These are phyloP conservation scores for Timema podura DNA, from an alignment of 2,888 invertebrate genomes.

Conservation along the genomic window DNA sequence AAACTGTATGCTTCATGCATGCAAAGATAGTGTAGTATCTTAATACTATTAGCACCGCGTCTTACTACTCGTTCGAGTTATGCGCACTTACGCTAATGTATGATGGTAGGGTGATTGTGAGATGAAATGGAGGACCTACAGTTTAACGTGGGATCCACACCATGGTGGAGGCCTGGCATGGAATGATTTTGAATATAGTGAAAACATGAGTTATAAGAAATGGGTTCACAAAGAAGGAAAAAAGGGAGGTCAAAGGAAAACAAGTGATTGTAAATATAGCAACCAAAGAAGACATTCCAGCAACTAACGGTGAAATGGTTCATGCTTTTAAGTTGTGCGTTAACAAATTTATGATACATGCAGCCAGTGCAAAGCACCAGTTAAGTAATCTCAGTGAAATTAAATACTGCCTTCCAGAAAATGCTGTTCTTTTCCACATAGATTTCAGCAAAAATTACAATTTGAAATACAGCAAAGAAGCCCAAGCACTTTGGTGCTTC, in stretches of 20 bases:
- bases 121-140: too few species aligned
- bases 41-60: too few species aligned
- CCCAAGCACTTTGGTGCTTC: constrained; percentile 37
- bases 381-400: not conserved
- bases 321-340: too few species aligned
- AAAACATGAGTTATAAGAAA: constrained; percentile 1
- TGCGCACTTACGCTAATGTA: too few species aligned
- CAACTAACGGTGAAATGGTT: too few species aligned
- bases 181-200: not conserved
- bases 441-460: constrained; percentile 37
- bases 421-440: too few species aligned
- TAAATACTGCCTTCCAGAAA: constrained; percentile 10
- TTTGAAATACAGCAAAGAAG: constrained; percentile 34
- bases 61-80: too few species aligned
- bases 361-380: constrained; percentile 14
- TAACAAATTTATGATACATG: too few species aligned
- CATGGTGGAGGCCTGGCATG: too few species aligned
- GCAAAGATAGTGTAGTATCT: constrained; percentile 5
- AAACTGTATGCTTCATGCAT: constrained; percentile 14
- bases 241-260: not conserved
- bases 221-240: constrained; percentile 11
- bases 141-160: too few species aligned
- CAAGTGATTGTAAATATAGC: not conserved
- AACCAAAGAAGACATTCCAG: too few species aligned
- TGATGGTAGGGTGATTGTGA: too few species aligned